A percentile compares a stretch with the other conserved stretches of the same genome.
Conservation (phyloP, 2,888 invertebrate species). For the Cylindroiulus punctatus region DNA sequence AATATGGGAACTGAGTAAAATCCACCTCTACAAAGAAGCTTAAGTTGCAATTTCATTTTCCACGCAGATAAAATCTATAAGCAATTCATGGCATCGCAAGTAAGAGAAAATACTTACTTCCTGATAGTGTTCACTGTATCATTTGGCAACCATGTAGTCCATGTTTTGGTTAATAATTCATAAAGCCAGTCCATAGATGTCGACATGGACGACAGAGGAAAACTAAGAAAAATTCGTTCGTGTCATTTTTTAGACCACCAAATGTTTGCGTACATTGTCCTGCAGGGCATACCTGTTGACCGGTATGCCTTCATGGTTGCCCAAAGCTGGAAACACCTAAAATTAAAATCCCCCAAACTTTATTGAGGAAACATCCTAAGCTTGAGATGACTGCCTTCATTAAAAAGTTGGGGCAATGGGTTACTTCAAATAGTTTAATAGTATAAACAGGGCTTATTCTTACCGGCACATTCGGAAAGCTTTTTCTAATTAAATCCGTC, state of each 20-base stretch:
- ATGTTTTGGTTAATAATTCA: constrained; percentile 64
- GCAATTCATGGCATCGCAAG: background rate
- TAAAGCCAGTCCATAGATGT: constrained; percentile 64
- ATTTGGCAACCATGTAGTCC: constrained; percentile 65
- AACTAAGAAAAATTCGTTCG: constrained; percentile 51
- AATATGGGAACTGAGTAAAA: constrained; percentile 66
- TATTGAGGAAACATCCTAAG: background rate
- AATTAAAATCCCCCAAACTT: too few species aligned
- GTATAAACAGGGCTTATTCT: too few species aligned
- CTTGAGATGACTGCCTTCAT: too few species aligned
- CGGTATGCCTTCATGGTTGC: constrained; percentile 96
- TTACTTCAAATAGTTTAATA: too few species aligned
- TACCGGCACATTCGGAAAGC: constrained; percentile 89
- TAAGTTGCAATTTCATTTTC: background rate
- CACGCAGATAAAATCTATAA: background rate
- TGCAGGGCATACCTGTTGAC: constrained; percentile 79
- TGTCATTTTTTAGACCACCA: background rate
- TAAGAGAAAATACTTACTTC: constrained; percentile 42
- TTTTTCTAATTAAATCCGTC: constrained; percentile 83
- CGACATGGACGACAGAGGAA: constrained; percentile 52
- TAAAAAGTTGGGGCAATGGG: too few species aligned
- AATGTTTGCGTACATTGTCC: background rate
- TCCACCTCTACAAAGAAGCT: constrained; percentile 63
- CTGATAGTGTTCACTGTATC: constrained; percentile 55
- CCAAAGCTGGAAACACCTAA: constrained; percentile 85